Evolutionary conservation across 2,888 invertebrate genomes (phyloP).

Genomic region (Atrina japonica): DNA sequence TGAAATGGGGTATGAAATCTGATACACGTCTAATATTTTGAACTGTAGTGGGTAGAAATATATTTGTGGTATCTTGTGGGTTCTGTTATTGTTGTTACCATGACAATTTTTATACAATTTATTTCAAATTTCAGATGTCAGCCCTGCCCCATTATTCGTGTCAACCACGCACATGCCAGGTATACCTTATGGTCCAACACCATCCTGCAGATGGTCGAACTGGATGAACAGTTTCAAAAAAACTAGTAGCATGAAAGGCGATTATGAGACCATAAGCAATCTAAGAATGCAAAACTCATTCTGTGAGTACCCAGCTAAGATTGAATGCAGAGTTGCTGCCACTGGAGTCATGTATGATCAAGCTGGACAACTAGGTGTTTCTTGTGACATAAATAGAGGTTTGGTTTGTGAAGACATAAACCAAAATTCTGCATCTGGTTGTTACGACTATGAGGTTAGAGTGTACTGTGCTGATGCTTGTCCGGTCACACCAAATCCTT

Average conservation of each 20-base stretch:
- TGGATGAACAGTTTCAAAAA: slow-evolving; percentile 86
- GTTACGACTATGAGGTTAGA: slow-evolving; percentile 77
- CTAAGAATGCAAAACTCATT: slow-evolving; percentile 62
- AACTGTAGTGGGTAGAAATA: too few species aligned
- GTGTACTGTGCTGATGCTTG: slow-evolving; percentile 77
- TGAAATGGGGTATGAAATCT: too few species aligned
- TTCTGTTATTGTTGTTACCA: too few species aligned
- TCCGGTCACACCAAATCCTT: slow-evolving; percentile 43
- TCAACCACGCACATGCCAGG: slow-evolving; percentile 43
- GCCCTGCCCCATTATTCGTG: slow-evolving; percentile 33
- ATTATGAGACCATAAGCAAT: slow-evolving; percentile 71
- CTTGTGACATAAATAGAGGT: slow-evolving; percentile 84
- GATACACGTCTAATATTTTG: too few species aligned
- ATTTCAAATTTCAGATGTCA: slow-evolving; percentile 13
- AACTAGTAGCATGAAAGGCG: slow-evolving; percentile 65
- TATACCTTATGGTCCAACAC: slow-evolving; percentile 47
- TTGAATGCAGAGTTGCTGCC: slow-evolving; percentile 88
- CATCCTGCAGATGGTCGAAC: slow-evolving; percentile 84
- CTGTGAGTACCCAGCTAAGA: slow-evolving; percentile 82
- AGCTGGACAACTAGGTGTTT: slow-evolving; percentile 87
- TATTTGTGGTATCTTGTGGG: too few species aligned
- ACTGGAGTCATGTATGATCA: slow-evolving; percentile 85
- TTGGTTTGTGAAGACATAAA: slow-evolving; percentile 66
- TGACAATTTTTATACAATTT: too few species aligned
- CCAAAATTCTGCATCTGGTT: slow-evolving; percentile 49